Percentiles rank a stretch among this genome's conserved stretches.
Conservation (phyloP, 2,797 vertebrate species). For the Pseudochromis fuscus region DNA sequence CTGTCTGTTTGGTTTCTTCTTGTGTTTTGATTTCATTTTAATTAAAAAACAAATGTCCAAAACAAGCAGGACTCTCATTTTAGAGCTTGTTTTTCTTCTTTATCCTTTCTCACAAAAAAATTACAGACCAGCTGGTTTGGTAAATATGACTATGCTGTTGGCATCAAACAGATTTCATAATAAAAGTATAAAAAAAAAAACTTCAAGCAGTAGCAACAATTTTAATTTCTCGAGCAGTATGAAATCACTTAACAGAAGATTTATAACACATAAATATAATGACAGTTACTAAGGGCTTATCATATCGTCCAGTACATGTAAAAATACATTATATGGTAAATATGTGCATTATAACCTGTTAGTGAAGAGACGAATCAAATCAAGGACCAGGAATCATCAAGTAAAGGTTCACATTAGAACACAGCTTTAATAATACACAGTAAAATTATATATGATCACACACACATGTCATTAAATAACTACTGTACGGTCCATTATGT, state of each 20-base stretch:
- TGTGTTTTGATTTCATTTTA: neutral
- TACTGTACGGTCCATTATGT: too few species aligned
- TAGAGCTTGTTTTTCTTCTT: neutral
- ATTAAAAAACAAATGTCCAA: neutral
- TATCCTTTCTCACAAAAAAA: neutral
- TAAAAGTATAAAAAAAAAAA: neutral
- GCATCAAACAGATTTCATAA: neutral
- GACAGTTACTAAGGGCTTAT: neutral
- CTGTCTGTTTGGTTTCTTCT: neutral
- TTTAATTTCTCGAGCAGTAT: neutral
- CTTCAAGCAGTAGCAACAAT: neutral
- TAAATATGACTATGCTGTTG: neutral
- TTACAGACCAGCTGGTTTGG: slow-evolving; percentile 13
- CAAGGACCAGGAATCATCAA: too few species aligned
- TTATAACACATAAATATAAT: neutral
- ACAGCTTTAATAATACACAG: too few species aligned
- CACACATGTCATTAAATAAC: too few species aligned
- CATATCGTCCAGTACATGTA: too few species aligned
- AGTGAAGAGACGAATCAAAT: too few species aligned
- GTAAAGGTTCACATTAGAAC: too few species aligned
- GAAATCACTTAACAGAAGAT: neutral
- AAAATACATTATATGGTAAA: too few species aligned
- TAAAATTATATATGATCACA: too few species aligned
- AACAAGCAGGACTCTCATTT: neutral
- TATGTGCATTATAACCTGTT: too few species aligned